A percentile compares a stretch with the other conserved stretches of the same genome.
Evolutionary conservation across 2,113 vertebrate species (phyloP).

Genomic region (Pterocles gutturalis): DNA sequence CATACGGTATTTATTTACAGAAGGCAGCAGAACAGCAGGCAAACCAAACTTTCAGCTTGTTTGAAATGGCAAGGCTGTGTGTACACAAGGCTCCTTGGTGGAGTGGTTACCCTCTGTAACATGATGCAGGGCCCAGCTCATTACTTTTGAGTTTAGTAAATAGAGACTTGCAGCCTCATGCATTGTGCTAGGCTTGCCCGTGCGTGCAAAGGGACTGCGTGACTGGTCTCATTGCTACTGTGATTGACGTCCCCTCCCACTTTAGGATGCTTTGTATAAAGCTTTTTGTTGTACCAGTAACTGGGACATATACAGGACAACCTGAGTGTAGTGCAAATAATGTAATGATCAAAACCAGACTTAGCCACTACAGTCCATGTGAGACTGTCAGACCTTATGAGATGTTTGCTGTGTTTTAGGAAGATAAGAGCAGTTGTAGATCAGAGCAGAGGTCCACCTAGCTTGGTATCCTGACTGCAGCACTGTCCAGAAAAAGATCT

Average conservation of each 20-base stretch:
- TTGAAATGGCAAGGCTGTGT: not conserved
- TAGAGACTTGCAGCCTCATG: not conserved
- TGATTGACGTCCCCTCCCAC: not conserved
- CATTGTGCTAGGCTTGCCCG: not conserved
- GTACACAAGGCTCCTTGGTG: not conserved
- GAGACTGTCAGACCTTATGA: not conserved
- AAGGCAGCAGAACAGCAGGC: not conserved
- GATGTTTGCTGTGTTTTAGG: not conserved
- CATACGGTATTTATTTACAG: not conserved
- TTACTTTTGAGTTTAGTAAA: not conserved
- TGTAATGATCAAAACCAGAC: not conserved
- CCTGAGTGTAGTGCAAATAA: not conserved
- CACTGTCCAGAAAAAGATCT: not conserved
- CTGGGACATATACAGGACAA: not conserved
- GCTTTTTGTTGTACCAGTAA: not conserved
- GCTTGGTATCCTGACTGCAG: not conserved
- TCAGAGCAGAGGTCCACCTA: not conserved
- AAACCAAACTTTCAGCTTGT: not conserved
- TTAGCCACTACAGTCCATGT: not conserved
- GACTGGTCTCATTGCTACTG: not conserved
- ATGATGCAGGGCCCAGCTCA: not conserved
- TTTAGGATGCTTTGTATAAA: not conserved
- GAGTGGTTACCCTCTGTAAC: not conserved
- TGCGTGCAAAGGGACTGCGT: rapidly evolving
- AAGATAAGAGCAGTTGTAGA: not conserved